phyloP scores from a whole-genome alignment of 1,140 invertebrate species.

The Zaprionus lachaisei region DNA sequence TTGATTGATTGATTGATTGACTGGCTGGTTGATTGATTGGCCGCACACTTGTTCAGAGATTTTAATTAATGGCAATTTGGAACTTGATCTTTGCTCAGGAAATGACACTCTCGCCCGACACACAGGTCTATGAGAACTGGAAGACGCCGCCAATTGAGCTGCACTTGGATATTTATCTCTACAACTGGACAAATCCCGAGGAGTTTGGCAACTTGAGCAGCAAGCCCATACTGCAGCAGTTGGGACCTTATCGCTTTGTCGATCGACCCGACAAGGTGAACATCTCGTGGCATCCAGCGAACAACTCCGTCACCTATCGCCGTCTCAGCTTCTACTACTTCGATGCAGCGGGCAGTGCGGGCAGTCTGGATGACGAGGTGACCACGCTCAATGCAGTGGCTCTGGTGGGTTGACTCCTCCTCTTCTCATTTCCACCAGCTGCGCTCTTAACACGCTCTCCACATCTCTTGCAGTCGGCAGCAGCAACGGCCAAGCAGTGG shows the following conservation, averaged over 20 bases:
- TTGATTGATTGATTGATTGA: constrained; percentile 31
- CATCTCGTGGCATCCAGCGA: constrained; percentile 88
- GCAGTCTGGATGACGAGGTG: constrained; percentile 90
- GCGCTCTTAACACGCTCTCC: neutral
- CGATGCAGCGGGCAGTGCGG: constrained; percentile 89
- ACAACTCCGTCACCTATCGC: constrained; percentile 92
- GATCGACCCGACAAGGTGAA: constrained; percentile 90
- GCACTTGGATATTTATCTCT: constrained; percentile 91
- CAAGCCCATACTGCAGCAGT: constrained; percentile 88
- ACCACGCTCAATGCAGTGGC: constrained; percentile 93
- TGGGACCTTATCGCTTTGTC: constrained; percentile 90
- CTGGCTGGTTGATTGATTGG: constrained; percentile 33
- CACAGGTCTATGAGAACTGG: constrained; percentile 89
- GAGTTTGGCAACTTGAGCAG: constrained; percentile 85
- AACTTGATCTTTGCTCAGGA: constrained; percentile 85
- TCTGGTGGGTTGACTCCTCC: constrained; percentile 87
- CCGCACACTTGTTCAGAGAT: constrained; percentile 56
- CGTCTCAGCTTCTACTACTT: constrained; percentile 92
- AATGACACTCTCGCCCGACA: constrained; percentile 86
- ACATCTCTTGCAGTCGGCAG: constrained; percentile 87
- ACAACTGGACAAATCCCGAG: constrained; percentile 92
- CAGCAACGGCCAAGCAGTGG: constrained; percentile 87
- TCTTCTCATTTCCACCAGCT: accelerated
- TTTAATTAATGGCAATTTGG: constrained; percentile 72
- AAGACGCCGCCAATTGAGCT: constrained; percentile 90